phyloP scores from a whole-genome alignment of 1,140 invertebrate genomes.

The Euura lappo region DNA sequence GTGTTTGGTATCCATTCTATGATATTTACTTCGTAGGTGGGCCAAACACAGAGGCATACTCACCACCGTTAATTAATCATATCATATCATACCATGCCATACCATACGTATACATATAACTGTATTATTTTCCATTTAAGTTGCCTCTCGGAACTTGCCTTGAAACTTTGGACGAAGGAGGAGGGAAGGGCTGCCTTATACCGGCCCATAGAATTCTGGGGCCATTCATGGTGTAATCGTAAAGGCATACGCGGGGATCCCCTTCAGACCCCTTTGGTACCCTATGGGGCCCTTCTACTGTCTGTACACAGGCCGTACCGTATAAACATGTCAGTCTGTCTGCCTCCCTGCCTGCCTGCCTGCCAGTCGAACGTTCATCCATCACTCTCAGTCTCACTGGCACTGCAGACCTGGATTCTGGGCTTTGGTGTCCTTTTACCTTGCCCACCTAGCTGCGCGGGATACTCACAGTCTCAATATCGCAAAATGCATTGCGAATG shows the following conservation, averaged over 20 bases:
- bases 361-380: conserved; percentile 45
- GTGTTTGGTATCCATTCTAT: neutral
- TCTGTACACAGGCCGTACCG: conserved; percentile 40
- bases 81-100: conserved; percentile 1
- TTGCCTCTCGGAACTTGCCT: conserved; percentile 30
- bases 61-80: conserved; percentile 56
- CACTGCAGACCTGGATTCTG: conserved; percentile 9
- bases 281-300: conserved; percentile 39
- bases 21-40: conserved; percentile 3
- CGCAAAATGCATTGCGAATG: neutral
- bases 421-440: conserved; percentile 16
- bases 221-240: conserved; percentile 48
- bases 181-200: conserved; percentile 3
- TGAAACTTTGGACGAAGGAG: neutral
- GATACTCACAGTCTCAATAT: neutral
- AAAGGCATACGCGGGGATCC: conserved; percentile 43
- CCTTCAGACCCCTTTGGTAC: conserved; percentile 16
- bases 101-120: conserved; percentile 31
- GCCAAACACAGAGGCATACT: neutral
- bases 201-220: conserved; percentile 42
- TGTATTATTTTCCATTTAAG: conserved; percentile 59
- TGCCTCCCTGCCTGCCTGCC: conserved; percentile 42
- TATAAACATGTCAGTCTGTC: conserved; percentile 58
- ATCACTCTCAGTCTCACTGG: conserved; percentile 46
- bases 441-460: neutral